Evolutionary conservation across 2,888 invertebrate species (phyloP).

Genomic region (Eledona agricola): DNA sequence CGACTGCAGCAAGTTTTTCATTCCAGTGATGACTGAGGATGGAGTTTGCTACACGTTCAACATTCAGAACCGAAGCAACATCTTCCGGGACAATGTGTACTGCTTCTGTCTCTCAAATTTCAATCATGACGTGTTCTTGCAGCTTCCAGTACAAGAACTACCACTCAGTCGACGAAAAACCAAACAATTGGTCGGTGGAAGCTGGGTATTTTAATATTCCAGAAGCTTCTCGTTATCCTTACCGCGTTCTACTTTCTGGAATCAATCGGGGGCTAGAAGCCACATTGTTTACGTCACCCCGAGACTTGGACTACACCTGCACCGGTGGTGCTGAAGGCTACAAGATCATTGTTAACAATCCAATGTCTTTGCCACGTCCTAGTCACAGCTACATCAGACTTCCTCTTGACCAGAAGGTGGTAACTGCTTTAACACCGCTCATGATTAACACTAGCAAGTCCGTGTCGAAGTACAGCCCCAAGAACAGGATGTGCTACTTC

Average conservation of each 20-base stretch:
- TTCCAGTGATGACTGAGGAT: slow-evolving; percentile 38
- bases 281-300: too few species aligned
- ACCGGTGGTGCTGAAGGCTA: neutral
- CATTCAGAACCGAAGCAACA: slow-evolving; percentile 31
- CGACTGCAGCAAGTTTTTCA: slow-evolving; percentile 37
- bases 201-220: too few species aligned
- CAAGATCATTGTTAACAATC: slow-evolving; percentile 4
- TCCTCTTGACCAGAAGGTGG: slow-evolving; percentile 72
- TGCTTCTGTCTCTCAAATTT: too few species aligned
- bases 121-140: too few species aligned
- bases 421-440: slow-evolving; percentile 74
- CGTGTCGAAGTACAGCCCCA: slow-evolving; percentile 69
- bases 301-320: neutral
- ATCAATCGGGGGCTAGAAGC: too few species aligned
- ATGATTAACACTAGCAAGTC: slow-evolving; percentile 76
- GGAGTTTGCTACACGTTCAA: slow-evolving; percentile 42
- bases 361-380: slow-evolving; percentile 67
- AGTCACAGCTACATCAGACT: slow-evolving; percentile 73
- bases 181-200: too few species aligned
- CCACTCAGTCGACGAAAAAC: too few species aligned
- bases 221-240: neutral
- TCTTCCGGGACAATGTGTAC: slow-evolving; percentile 36
- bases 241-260: slow-evolving; percentile 41
- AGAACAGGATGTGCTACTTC: slow-evolving; percentile 73
- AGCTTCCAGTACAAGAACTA: too few species aligned